Percentiles rank a stretch among this genome's conserved stretches.
phyloP scores from a whole-genome alignment of 2,113 vertebrate species.

The Podarcis cretensis region DNA sequence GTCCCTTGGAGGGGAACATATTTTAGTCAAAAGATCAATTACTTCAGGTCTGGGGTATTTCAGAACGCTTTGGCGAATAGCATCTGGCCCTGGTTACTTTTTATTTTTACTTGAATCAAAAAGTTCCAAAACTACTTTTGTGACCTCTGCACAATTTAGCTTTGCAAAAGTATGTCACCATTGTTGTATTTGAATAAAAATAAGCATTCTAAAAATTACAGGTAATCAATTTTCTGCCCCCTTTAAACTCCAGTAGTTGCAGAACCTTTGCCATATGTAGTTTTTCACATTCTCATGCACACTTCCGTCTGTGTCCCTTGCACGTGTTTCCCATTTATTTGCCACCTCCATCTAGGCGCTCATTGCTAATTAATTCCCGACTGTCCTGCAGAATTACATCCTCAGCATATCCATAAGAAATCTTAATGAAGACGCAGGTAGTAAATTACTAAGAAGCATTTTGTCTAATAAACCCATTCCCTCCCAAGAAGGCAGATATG shows the following conservation, averaged over 20 bases:
- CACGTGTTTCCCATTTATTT: neutral
- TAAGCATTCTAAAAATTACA: neutral
- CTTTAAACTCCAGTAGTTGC: neutral
- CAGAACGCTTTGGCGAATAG: neutral
- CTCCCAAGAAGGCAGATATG: neutral
- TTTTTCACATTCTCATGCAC: neutral
- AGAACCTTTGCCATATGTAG: neutral
- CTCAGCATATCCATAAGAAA: neutral
- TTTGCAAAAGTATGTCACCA: neutral
- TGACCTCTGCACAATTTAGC: neutral
- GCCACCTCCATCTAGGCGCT: neutral
- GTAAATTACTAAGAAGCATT: neutral
- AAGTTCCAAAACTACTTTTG: neutral
- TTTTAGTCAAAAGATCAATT: neutral
- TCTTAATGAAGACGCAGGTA: neutral
- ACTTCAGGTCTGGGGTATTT: neutral
- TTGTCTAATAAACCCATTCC: neutral
- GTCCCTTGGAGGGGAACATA: neutral
- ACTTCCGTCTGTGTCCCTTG: neutral
- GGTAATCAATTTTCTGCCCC: neutral
- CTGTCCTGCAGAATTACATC: neutral
- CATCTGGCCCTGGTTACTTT: neutral
- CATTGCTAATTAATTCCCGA: neutral
- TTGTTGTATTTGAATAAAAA: neutral
- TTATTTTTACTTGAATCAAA: neutral